phyloP scores from a whole-genome alignment of 1,140 invertebrate genomes.

The Drosophila tropicalis region DNA sequence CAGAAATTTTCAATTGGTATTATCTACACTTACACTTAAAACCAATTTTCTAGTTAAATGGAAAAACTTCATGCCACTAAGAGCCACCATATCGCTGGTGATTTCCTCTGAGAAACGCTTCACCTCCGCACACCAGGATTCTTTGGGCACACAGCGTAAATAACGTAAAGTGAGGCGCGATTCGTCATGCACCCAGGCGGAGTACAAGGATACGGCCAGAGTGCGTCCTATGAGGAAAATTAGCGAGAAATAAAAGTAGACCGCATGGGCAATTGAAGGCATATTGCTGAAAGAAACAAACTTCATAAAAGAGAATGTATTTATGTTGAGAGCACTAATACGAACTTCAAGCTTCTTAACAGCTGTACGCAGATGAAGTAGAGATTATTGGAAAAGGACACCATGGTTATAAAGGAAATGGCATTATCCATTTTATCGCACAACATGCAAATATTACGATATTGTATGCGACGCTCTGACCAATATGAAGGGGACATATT shows the following conservation, averaged over 20 bases:
- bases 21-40: slow-evolving; percentile 77
- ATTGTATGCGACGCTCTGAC: slow-evolving; percentile 73
- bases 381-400: slow-evolving; percentile 80
- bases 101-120: slow-evolving; percentile 86
- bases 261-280: slow-evolving; percentile 71
- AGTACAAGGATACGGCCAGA: slow-evolving; percentile 85
- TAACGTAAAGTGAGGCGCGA: slow-evolving; percentile 85
- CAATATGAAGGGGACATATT: slow-evolving; percentile 69
- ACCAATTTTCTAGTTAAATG: slow-evolving; percentile 86
- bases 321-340: neutral
- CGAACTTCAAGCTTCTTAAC: slow-evolving; percentile 72
- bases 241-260: slow-evolving; percentile 88
- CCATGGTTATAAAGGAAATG: slow-evolving; percentile 79
- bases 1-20: too few relatives aligned
- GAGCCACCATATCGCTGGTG: slow-evolving; percentile 85
- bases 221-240: slow-evolving; percentile 86
- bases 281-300: slow-evolving; percentile 58
- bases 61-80: slow-evolving; percentile 87
- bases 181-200: slow-evolving; percentile 87
- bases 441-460: slow-evolving; percentile 75
- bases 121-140: slow-evolving; percentile 85
- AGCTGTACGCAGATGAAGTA: slow-evolving; percentile 82
- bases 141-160: slow-evolving; percentile 85
- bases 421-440: slow-evolving; percentile 73
- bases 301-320: too few relatives aligned